A percentile compares a stretch with the other conserved stretches of the same genome.
phyloP scores from a whole-genome alignment of 1,140 invertebrate species.

The Neodiprion fabricii region DNA sequence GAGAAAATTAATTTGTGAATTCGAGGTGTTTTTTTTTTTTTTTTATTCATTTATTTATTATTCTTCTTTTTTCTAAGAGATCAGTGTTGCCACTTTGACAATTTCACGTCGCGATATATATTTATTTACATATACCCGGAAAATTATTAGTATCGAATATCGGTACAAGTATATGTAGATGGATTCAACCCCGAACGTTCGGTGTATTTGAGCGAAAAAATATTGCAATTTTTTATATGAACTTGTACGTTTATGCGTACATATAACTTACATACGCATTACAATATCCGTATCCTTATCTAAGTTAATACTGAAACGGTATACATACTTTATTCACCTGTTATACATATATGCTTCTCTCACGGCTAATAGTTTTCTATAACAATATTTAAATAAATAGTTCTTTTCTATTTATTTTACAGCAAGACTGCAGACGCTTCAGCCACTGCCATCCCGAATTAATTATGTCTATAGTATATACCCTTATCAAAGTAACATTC shows the following conservation, averaged over 20 bases:
- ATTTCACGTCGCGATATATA: background rate
- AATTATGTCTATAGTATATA: background rate
- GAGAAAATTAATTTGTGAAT: too few species aligned
- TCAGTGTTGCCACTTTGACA: background rate
- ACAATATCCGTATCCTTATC: constrained; percentile 14
- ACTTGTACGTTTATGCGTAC: background rate
- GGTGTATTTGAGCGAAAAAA: constrained; percentile 47
- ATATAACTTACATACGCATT: constrained; percentile 11
- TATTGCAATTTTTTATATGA: constrained; percentile 38
- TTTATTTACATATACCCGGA: background rate
- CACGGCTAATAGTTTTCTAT: background rate
- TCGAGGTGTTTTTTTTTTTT: background rate
- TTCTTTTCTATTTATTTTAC: background rate
- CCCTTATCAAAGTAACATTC: background rate
- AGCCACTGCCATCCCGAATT: too few species aligned
- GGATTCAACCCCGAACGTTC: background rate
- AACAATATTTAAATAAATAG: background rate
- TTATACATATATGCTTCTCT: background rate
- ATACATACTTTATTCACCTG: too few species aligned
- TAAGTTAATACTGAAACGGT: too few species aligned
- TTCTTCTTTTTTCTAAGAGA: background rate
- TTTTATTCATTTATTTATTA: background rate
- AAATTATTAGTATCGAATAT: background rate
- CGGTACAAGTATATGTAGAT: background rate
- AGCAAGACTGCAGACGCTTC: background rate